A percentile compares a stretch with the other conserved stretches of the same genome.
Conservation (phyloP, 2,113 vertebrate genomes). For the Meleagris gallopavo region DNA sequence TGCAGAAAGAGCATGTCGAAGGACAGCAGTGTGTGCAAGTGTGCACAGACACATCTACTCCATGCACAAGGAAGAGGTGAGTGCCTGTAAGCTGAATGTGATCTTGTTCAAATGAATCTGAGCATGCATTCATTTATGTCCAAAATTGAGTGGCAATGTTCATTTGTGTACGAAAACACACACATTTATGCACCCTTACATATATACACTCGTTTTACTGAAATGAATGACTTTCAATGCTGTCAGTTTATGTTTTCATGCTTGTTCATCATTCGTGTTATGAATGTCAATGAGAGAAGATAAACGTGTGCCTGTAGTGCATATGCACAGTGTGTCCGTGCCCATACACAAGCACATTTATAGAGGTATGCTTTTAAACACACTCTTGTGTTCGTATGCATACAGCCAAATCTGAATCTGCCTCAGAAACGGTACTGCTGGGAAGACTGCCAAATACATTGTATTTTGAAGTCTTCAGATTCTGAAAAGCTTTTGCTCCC, state of each 20-base stretch:
- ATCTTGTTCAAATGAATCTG: neutral
- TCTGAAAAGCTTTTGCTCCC: neutral
- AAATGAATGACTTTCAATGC: neutral
- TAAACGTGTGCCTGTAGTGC: neutral
- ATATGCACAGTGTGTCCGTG: neutral
- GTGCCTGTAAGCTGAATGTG: accelerated
- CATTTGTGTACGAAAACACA: neutral
- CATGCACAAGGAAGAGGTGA: neutral
- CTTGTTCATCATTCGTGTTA: neutral
- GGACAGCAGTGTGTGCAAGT: neutral
- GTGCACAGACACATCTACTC: neutral
- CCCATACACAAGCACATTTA: neutral
- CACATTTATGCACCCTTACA: neutral
- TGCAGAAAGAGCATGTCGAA: neutral
- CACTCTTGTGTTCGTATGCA: neutral
- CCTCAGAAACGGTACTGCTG: neutral
- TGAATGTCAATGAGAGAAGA: neutral
- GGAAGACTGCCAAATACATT: neutral
- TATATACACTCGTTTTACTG: neutral
- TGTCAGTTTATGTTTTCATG: neutral
- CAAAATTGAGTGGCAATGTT: neutral
- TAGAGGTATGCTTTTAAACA: neutral
- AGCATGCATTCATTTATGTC: neutral
- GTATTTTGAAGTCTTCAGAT: neutral
- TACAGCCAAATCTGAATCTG: neutral